These are phyloP conservation scores for Zosterops pallidus DNA, from an alignment of 2,113 vertebrate genomes.

Conservation along the genomic window DNA sequence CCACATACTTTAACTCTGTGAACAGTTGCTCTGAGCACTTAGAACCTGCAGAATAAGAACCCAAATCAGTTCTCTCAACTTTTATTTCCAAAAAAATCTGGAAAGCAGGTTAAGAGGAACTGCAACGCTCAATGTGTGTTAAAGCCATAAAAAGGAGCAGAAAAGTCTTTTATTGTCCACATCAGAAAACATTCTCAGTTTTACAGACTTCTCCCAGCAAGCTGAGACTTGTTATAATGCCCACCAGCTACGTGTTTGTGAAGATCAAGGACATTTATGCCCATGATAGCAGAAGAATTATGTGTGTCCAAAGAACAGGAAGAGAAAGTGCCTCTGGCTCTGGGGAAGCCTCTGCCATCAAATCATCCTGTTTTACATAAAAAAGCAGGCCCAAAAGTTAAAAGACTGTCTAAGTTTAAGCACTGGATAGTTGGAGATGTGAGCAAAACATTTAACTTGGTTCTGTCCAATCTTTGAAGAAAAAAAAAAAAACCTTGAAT, in stretches of 20 bases:
- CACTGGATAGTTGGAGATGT: neutral
- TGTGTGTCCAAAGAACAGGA: neutral
- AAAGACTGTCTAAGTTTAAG: neutral
- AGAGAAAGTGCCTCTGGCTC: neutral
- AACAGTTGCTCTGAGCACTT: neutral
- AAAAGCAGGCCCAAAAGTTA: neutral
- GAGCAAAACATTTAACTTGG: neutral
- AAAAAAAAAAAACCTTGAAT: neutral
- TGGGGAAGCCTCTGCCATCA: neutral
- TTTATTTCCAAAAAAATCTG: neutral
- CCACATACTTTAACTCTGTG: neutral
- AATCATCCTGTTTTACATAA: neutral
- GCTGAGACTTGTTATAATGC: slow-evolving; percentile 1
- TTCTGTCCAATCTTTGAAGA: neutral
- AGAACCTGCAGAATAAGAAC: neutral
- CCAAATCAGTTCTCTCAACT: neutral
- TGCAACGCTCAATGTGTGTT: neutral
- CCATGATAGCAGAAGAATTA: neutral
- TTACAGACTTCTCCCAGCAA: slow-evolving; percentile 47
- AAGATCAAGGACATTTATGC: slow-evolving; percentile 26
- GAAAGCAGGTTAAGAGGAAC: slow-evolving; percentile 24
- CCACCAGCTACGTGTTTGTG: neutral
- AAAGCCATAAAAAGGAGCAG: slow-evolving; percentile 7
- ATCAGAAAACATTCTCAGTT: slow-evolving; percentile 15
- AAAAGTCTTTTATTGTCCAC: slow-evolving; percentile 29